Conservation (phyloP, 2,888 invertebrate species). For the Zaprionus bogoriensis region DNA sequence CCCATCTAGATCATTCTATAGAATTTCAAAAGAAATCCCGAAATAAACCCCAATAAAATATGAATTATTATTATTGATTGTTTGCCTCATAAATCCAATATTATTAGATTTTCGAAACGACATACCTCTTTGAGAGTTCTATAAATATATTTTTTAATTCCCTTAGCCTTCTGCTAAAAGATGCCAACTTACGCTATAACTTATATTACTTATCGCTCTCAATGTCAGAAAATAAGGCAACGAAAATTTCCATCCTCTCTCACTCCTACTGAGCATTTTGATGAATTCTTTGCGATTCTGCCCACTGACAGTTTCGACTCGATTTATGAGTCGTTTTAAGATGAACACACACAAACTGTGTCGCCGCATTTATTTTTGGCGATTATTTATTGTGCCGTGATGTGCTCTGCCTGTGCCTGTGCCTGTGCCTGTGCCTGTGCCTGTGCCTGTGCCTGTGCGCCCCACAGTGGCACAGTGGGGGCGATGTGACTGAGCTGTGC, state of each 20-base stretch:
- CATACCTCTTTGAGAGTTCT: not conserved
- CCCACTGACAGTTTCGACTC: conserved; percentile 40
- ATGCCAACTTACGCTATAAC: not conserved
- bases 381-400: too few relatives aligned
- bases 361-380: conserved; percentile 69
- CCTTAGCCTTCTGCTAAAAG: not conserved
- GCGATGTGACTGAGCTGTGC: conserved; percentile 26
- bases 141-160: not conserved
- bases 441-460: conserved; percentile 17
- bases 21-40: too few relatives aligned
- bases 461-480: conserved; percentile 66
- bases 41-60: not conserved
- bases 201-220: not conserved
- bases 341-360: conserved; percentile 64
- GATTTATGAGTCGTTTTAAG: conserved; percentile 75
- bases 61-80: not conserved
- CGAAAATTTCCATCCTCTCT: not conserved
- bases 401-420: too few relatives aligned
- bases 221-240: not conserved
- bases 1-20: too few relatives aligned
- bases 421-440: too few relatives aligned
- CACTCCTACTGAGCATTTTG: conserved; percentile 30
- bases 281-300: conserved; percentile 61
- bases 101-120: not conserved
- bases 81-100: not conserved